Percentiles rank a stretch among this genome's conserved stretches.
Conservation (phyloP, 2,113 vertebrate species). For the Chelonoidis abingdonii region DNA sequence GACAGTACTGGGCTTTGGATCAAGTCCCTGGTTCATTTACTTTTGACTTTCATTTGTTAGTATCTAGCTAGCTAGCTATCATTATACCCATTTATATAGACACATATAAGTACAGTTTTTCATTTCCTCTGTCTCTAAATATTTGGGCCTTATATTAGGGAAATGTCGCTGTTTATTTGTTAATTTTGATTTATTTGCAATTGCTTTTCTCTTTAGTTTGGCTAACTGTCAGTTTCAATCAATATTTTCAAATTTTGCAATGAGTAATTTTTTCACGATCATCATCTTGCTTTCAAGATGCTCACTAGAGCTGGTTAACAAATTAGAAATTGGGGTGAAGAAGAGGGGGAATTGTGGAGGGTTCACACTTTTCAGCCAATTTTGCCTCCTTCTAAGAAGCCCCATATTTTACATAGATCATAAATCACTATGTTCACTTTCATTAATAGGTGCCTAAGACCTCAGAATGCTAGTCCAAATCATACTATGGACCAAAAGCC, state of each 20-base stretch:
- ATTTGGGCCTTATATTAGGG: conserved; percentile 32
- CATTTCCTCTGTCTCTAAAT: background rate
- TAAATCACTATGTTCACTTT: background rate
- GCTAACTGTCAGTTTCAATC: conserved; percentile 64
- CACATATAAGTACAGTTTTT: background rate
- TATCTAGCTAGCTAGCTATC: background rate
- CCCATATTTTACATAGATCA: background rate
- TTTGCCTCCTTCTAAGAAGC: background rate
- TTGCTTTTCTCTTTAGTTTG: conserved; percentile 26
- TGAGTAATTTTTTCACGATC: conserved; percentile 54
- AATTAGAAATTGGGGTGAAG: background rate
- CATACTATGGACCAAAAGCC: background rate
- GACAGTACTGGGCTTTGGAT: background rate
- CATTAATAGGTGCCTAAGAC: background rate
- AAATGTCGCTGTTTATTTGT: conserved; percentile 25
- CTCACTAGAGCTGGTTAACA: conserved; percentile 24
- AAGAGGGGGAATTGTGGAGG: background rate
- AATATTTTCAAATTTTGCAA: conserved; percentile 65
- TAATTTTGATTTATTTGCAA: conserved; percentile 64
- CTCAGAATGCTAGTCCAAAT: background rate
- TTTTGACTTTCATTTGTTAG: background rate
- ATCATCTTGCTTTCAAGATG: conserved; percentile 64
- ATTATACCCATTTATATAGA: background rate
- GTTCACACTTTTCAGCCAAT: background rate
- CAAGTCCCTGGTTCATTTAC: background rate